Evolutionary conservation across 2,888 invertebrate species (phyloP), one percentile per base, ranked within the genome.

Genomic region (Mycalesis mineus): DNA sequence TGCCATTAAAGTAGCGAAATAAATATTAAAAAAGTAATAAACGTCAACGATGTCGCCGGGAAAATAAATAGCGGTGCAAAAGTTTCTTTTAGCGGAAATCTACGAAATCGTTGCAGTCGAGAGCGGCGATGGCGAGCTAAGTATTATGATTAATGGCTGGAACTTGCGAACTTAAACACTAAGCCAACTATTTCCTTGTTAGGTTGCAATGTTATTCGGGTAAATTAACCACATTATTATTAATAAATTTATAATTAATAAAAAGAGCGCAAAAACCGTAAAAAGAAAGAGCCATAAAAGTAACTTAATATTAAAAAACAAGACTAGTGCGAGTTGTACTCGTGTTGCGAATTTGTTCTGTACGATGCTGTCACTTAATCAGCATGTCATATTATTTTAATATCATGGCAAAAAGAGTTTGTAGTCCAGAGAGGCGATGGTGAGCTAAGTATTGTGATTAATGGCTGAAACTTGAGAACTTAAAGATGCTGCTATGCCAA

Each of bases 11-110:
- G 17, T 9, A 3, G 22, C 9, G 14, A 44, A 42, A 42, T 28
- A 42, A 42, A 42, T 28, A 39, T 14, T 14, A 7, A 42, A n/a
- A 22, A 44, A 13, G 47, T 15, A 47, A 47, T 47, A 33, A 47
- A 31, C 15, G 33, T 33, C 33, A 33, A 15, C 15, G 14, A 14
- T 47, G 47, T 33, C 47, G 9, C 9, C 31, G 31, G 28, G 11
- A 33, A 33, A 47, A 47, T 47, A 47, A 47, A 47, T 47, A 47
- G 15, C 31, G 31, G 9, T 17, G 47, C 15, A 15, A 47, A 47
- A 47, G 47, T 47, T 47, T 47, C 47, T 14, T 47, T 15, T 15
- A 47, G 47, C 15, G 47, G 45, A 31, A 47, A 47, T 47, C 45
- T 31, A 14, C 15, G 15, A 9, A 31, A 47, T 47, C 45, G 45